Evolutionary conservation across 2,888 invertebrate species (phyloP).

Genomic region (Drosophila eohydei): DNA sequence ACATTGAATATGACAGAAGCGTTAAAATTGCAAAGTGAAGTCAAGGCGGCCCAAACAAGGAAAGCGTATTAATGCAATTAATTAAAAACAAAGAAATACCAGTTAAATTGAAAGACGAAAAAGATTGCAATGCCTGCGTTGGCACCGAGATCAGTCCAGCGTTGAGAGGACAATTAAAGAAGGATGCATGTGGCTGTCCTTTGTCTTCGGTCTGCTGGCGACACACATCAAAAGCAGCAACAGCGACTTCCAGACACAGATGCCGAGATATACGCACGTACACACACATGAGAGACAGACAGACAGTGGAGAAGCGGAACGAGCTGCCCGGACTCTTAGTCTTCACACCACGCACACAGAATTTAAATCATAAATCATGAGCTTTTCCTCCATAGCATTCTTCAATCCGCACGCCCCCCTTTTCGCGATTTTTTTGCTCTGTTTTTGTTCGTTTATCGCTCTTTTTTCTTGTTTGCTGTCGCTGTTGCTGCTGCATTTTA

Average conservation of each 20-base stretch:
- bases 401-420: slow-evolving; percentile 47
- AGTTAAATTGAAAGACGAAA: slow-evolving; percentile 67
- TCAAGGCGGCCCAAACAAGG: slow-evolving; percentile 50
- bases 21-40: slow-evolving; percentile 4
- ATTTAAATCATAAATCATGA: slow-evolving; percentile 84
- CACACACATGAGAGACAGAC: neutral
- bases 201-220: slow-evolving; percentile 48
- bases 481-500: slow-evolving; percentile 62
- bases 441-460: slow-evolving; percentile 32
- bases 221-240: slow-evolving; percentile 67
- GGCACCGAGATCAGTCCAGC: slow-evolving; percentile 20
- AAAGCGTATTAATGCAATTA: slow-evolving; percentile 75
- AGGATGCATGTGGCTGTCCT: slow-evolving; percentile 56
- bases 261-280: slow-evolving; percentile 18
- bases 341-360: slow-evolving; percentile 73
- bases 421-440: slow-evolving; percentile 33
- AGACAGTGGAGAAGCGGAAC: slow-evolving; percentile 19
- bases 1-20: neutral
- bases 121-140: slow-evolving; percentile 29
- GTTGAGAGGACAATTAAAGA: slow-evolving; percentile 68
- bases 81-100: slow-evolving; percentile 68
- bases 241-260: slow-evolving; percentile 54
- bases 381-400: slow-evolving; percentile 81
- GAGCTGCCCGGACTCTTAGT: slow-evolving; percentile 41
- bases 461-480: slow-evolving; percentile 33